These are phyloP conservation scores for Pseudopipra pipra DNA, from an alignment of 2,113 vertebrate species.

Conservation along the genomic window DNA sequence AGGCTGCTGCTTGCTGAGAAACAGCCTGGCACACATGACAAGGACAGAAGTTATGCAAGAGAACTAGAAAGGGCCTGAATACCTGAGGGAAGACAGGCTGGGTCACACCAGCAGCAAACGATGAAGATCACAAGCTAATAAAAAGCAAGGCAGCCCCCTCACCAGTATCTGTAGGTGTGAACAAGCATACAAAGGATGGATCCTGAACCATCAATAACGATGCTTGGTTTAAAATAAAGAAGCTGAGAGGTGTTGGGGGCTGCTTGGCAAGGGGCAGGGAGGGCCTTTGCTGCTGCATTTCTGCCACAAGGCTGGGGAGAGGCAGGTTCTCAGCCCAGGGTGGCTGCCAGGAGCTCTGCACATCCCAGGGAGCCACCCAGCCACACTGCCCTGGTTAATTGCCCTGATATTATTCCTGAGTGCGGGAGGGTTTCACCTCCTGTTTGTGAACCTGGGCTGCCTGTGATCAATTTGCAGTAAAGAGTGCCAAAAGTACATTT, in stretches of 20 bases:
- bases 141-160: not conserved
- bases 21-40: not conserved
- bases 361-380: not conserved
- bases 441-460: not conserved
- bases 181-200: not conserved
- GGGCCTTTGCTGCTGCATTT: rapidly evolving
- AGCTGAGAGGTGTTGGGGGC: not conserved
- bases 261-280: not conserved
- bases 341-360: not conserved
- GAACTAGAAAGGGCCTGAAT: not conserved
- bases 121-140: not conserved
- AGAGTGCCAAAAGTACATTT: not conserved
- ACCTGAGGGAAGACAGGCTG: not conserved
- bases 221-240: not conserved
- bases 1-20: constrained; percentile 7
- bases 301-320: rapidly evolving
- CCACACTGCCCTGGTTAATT: rapidly evolving
- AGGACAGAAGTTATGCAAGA: not conserved
- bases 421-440: not conserved
- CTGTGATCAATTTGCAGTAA: not conserved
- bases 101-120: not conserved
- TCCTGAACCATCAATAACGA: not conserved
- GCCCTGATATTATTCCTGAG: not conserved
- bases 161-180: not conserved
- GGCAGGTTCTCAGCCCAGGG: not conserved